phyloP scores from a whole-genome alignment of 2,113 vertebrate genomes.

The Toxostoma redivivum region DNA sequence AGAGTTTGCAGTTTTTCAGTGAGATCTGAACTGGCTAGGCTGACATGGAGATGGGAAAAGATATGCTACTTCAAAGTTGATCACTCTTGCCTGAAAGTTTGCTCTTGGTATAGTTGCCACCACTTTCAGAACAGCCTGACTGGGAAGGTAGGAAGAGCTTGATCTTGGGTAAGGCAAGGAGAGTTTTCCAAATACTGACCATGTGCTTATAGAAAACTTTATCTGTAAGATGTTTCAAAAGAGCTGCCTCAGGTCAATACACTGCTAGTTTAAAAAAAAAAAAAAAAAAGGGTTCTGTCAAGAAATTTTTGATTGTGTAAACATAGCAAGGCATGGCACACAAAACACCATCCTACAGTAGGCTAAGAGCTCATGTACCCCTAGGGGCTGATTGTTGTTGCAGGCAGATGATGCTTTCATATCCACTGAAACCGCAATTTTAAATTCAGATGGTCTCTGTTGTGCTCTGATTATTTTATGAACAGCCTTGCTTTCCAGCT shows the following conservation, averaged over 20 bases:
- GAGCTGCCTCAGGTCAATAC: not conserved
- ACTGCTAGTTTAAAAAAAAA: not conserved
- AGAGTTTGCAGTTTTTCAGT: not conserved
- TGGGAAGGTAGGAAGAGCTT: not conserved
- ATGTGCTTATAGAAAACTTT: not conserved
- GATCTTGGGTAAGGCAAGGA: not conserved
- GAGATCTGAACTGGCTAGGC: not conserved
- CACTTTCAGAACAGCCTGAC: not conserved
- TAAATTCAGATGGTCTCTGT: slow-evolving; percentile 9
- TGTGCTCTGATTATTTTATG: slow-evolving; percentile 17
- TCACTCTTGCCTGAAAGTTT: not conserved
- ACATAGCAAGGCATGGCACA: not conserved
- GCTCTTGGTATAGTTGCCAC: not conserved
- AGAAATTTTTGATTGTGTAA: not conserved
- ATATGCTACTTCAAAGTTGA: not conserved
- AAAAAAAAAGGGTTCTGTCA: not conserved
- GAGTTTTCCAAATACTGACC: not conserved
- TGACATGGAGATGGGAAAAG: not conserved
- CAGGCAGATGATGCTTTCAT: not conserved
- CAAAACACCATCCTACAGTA: not conserved
- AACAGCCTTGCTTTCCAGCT: not conserved
- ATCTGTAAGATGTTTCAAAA: not conserved
- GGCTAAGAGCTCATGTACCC: not conserved
- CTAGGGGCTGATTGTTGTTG: not conserved
- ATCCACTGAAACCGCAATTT: slow-evolving; percentile 2